Conservation (phyloP, 1,140 invertebrate species). For the Heterodera carotae region DNA sequence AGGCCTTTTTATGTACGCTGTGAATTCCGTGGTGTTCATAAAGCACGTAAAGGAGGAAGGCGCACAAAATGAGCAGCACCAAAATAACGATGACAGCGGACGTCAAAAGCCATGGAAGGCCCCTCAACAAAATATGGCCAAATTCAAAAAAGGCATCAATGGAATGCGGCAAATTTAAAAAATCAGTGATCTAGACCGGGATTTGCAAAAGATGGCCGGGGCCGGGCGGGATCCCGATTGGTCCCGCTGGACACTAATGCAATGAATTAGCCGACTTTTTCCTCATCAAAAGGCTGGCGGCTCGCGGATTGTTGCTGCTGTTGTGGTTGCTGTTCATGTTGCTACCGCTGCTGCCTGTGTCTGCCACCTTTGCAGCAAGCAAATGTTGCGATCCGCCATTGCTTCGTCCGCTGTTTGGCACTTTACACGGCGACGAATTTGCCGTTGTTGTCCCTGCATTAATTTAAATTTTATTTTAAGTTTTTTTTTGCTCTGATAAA, state of each 20-base stretch:
- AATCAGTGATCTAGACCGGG: too few species aligned
- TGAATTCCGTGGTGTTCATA: constrained; percentile 36
- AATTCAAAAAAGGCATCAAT: background rate
- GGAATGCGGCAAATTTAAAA: too few species aligned
- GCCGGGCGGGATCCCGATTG: too few species aligned
- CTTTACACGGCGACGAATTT: constrained; percentile 10
- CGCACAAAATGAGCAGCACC: constrained; percentile 41
- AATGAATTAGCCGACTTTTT: constrained; percentile 5
- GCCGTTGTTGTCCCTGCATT: background rate
- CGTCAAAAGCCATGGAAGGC: constrained; percentile 55
- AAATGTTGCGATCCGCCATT: background rate
- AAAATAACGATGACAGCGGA: constrained; percentile 43
- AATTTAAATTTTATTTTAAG: too few species aligned
- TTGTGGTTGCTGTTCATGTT: constrained; percentile 18
- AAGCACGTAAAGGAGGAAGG: constrained; percentile 44
- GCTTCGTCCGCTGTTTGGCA: constrained; percentile 5
- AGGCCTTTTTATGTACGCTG: background rate
- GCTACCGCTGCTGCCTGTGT: background rate
- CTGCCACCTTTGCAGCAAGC: background rate
- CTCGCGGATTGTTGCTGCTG: background rate
- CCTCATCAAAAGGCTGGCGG: background rate
- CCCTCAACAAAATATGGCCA: constrained; percentile 35
- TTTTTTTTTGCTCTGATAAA: too few species aligned
- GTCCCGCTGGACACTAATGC: too few species aligned
- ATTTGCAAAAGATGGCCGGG: too few species aligned